phyloP scores from a whole-genome alignment of 2,888 invertebrate species.

The Aquatica leii region DNA sequence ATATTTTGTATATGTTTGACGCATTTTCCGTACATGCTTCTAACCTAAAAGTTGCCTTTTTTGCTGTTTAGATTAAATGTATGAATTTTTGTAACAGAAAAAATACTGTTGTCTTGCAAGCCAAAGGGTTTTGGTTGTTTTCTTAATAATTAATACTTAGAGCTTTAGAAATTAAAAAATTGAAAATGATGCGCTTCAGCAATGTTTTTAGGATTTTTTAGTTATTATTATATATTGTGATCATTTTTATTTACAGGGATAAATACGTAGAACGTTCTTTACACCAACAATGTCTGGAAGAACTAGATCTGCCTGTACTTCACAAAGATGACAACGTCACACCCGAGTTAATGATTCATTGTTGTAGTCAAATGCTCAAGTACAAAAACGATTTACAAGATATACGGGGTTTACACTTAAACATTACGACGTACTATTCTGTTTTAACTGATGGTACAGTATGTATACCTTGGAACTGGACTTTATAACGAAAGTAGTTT shows the following conservation, averaged over 20 bases:
- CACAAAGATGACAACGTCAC: slow-evolving; percentile 91
- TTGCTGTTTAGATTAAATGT: too few species aligned
- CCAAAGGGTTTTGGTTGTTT: too few species aligned
- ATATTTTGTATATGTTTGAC: too few species aligned
- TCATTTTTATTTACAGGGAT: slow-evolving; percentile 64
- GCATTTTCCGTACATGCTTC: too few species aligned
- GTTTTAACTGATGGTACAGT: slow-evolving; percentile 89
- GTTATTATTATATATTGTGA: not conserved
- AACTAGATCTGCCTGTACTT: slow-evolving; percentile 75
- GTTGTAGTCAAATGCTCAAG: slow-evolving; percentile 75
- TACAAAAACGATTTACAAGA: slow-evolving; percentile 61
- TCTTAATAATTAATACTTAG: too few species aligned
- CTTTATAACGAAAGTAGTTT: slow-evolving; percentile 2
- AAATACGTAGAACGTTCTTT: slow-evolving; percentile 83
- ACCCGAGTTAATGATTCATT: slow-evolving; percentile 88
- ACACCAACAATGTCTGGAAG: slow-evolving; percentile 70
- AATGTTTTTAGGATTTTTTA: too few species aligned
- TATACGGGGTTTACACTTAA: slow-evolving; percentile 75
- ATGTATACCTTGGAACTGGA: slow-evolving; percentile 93
- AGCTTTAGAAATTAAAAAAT: too few species aligned
- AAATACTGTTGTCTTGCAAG: too few species aligned
- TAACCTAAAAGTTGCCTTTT: too few species aligned
- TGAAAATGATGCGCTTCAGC: too few species aligned
- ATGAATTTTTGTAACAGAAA: too few species aligned
- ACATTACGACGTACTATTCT: slow-evolving; percentile 90